A percentile compares a stretch with the other conserved stretches of the same genome.
These are phyloP conservation scores for Mixornis gularis DNA, from an alignment of 2,113 vertebrate genomes.

Conservation along the genomic window DNA sequence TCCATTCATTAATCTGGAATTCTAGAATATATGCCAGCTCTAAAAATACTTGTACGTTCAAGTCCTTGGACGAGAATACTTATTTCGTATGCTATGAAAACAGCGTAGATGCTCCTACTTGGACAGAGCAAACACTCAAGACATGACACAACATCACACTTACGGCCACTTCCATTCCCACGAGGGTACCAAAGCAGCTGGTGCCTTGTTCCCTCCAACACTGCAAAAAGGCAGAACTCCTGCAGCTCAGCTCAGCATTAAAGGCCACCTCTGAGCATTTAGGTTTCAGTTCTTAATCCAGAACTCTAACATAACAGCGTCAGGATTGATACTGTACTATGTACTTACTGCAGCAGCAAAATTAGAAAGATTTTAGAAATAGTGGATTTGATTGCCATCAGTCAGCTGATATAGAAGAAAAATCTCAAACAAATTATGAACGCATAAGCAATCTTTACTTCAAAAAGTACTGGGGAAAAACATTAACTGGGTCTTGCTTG, in stretches of 20 bases:
- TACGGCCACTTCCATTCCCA: background rate
- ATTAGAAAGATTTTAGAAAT: background rate
- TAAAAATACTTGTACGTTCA: background rate
- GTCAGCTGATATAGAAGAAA: background rate
- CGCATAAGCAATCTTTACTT: background rate
- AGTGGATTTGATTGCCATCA: background rate
- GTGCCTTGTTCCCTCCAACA: background rate
- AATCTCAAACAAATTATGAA: background rate
- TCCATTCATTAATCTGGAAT: background rate
- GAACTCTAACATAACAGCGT: accelerated
- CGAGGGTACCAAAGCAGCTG: background rate
- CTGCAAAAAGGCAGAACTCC: background rate
- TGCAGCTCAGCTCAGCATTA: background rate
- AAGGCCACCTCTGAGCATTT: background rate
- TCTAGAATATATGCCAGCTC: background rate
- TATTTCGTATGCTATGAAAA: background rate
- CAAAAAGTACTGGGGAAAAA: background rate
- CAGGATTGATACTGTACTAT: background rate
- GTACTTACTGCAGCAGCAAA: background rate
- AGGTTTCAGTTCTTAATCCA: background rate
- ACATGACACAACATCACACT: accelerated
- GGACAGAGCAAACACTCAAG: background rate
- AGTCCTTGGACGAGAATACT: background rate
- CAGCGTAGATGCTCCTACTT: background rate
- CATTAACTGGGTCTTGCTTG: background rate